Evolutionary conservation across 2,888 invertebrate species (phyloP).

Genomic region (Luperina nickerlii): DNA sequence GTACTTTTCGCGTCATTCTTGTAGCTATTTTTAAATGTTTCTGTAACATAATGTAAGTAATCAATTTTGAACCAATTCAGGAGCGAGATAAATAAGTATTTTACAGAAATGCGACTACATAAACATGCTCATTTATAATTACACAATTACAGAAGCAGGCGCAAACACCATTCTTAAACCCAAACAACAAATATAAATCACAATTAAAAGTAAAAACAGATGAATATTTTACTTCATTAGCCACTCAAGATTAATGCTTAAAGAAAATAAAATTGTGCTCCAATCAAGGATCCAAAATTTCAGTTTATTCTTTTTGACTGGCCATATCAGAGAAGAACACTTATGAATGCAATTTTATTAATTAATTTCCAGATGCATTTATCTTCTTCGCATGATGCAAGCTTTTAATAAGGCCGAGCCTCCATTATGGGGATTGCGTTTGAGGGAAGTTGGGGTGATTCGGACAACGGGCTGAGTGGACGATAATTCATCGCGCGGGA

Average conservation of each 20-base stretch:
- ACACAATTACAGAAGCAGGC: slow-evolving; percentile 49
- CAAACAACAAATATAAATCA: slow-evolving; percentile 71
- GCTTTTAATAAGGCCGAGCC: slow-evolving; percentile 82
- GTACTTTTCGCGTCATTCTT: neutral
- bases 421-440: slow-evolving; percentile 81
- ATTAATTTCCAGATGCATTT: slow-evolving; percentile 88
- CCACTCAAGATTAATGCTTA: slow-evolving; percentile 62
- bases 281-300: slow-evolving; percentile 75
- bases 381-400: slow-evolving; percentile 85
- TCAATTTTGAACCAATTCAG: neutral
- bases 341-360: slow-evolving; percentile 86
- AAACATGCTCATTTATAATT: neutral
- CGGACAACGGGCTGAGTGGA: slow-evolving; percentile 69
- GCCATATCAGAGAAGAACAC: slow-evolving; percentile 70
- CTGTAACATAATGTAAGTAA: neutral
- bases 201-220: slow-evolving; percentile 66
- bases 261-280: slow-evolving; percentile 63
- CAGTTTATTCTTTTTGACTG: slow-evolving; percentile 71
- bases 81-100: neutral
- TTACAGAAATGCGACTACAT: neutral
- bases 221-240: slow-evolving; percentile 68
- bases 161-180: slow-evolving; percentile 58
- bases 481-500: slow-evolving; percentile 71
- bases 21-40: neutral
- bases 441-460: slow-evolving; percentile 76